Conservation (phyloP, 2,888 invertebrate genomes). For the Ochropleura plecta region DNA sequence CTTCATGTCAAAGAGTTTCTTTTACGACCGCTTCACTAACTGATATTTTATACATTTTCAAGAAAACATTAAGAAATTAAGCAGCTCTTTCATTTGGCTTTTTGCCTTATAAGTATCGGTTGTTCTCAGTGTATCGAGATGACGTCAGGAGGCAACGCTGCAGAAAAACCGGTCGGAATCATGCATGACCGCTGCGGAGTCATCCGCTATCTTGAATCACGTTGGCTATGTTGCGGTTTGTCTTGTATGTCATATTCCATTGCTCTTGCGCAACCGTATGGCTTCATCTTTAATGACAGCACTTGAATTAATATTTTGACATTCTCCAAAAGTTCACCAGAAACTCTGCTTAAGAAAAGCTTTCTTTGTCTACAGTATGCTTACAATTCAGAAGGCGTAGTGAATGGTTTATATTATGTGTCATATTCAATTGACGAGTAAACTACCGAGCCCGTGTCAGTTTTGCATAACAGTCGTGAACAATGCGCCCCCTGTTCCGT, state of each 20-base stretch:
- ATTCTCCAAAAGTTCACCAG: conserved; percentile 41
- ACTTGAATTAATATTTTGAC: conserved; percentile 48
- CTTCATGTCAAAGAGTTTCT: conserved; percentile 37
- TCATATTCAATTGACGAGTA: conserved; percentile 77
- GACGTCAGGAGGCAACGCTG: conserved; percentile 81
- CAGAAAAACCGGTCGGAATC: conserved; percentile 86
- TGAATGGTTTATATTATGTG: conserved; percentile 74
- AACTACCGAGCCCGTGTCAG: conserved; percentile 76
- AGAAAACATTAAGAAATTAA: conserved; percentile 70
- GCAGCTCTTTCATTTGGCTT: conserved; percentile 64
- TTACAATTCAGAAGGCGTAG: conserved; percentile 70
- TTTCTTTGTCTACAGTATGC: conserved; percentile 64
- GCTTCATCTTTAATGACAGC: conserved; percentile 41
- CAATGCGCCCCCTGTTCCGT: conserved; percentile 73
- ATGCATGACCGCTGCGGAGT: conserved; percentile 83
- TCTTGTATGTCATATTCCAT: conserved; percentile 69
- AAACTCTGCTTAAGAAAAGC: conserved; percentile 41
- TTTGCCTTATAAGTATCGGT: conserved; percentile 76
- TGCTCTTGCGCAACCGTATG: conserved; percentile 44
- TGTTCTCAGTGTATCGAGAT: conserved; percentile 73
- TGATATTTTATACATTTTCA: conserved; percentile 57
- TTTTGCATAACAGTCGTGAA: conserved; percentile 82
- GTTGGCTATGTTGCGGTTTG: conserved; percentile 71
- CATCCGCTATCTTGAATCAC: conserved; percentile 85
- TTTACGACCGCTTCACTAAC: conserved; percentile 30